Evolutionary conservation across 2,888 invertebrate species (phyloP), one percentile per base, ranked within the genome.

Genomic region (Theodoxus fluviatilis): DNA sequence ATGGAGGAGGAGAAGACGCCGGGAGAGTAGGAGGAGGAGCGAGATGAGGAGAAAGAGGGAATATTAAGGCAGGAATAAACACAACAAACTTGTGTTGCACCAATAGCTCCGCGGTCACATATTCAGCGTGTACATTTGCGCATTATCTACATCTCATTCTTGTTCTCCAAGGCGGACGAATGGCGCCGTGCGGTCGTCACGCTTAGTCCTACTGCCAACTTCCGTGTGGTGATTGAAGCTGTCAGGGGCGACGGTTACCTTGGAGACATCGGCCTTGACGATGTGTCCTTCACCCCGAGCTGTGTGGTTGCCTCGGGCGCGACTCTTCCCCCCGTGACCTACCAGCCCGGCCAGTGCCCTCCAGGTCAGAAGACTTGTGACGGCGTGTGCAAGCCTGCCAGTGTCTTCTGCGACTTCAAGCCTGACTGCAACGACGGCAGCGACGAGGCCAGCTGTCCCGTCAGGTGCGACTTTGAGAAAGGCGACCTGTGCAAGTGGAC

Each of bases 221-320:
- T 83, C 75, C 72, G 81, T 66, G 77, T 84, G 49, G 76, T 84
- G 22, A 75, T 85, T 28, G 83, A 84, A 69, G 84, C 76, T 25
- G 76, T 80, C 3, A 74, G 79, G 37, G 84, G 83, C 6, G 70
- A 70, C 6, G 78, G 81, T 25, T 78, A 76, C 70, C 74, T 76
- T 22, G 84, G 83, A 40, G 84, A 85, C 70, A 83, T 83, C 33
- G 80, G 75, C 6, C 66, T 83, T 57, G 83, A 83, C 73, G 83
- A 83, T 72, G 71, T 81, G 6, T 80, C 81, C 1, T 81, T 83
- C 68, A 83, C 82, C 18, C 76, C 79, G n/a, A 79, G 73, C 33
- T 85, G 85, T 75, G 70, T 74, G 25, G 31, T 78, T 2, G 70
- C 72, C 22, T n/a, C 70, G 4, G 73, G 68, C 12, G 76, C 71